These are phyloP conservation scores for Cossypha niveicapilla DNA, from an alignment of 2,797 vertebrate species.

Conservation along the genomic window DNA sequence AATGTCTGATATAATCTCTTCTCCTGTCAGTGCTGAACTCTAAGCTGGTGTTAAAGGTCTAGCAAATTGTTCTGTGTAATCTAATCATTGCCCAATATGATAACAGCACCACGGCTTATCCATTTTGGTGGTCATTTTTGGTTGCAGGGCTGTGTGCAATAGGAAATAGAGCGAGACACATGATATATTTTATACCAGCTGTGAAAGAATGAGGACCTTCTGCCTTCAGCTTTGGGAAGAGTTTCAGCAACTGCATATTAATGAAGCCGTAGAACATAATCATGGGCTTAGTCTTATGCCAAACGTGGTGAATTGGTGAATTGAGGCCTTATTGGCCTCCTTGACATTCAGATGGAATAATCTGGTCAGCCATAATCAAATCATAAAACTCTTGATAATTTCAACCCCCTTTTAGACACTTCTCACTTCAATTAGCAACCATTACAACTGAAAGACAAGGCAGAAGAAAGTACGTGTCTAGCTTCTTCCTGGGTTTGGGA, in stretches of 20 bases:
- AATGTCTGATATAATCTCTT: constrained; percentile 38
- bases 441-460: constrained; percentile 48
- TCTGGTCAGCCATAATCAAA: constrained; percentile 36
- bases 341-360: background rate
- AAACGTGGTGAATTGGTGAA: background rate
- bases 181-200: background rate
- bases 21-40: constrained; percentile 24
- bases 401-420: background rate
- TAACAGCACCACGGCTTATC: background rate
- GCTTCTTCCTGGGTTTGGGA: background rate
- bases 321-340: background rate
- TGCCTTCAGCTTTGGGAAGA: background rate
- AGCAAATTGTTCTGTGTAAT: constrained; percentile 24
- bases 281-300: background rate
- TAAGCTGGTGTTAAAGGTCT: constrained; percentile 35
- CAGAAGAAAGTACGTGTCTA: background rate
- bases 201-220: background rate
- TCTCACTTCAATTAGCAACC: constrained; percentile 58
- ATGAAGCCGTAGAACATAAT: background rate
- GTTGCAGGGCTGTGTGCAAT: background rate
- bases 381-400: constrained; percentile 37
- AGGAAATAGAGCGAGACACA: background rate
- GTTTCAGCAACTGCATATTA: background rate
- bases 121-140: constrained; percentile 15
- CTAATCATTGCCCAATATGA: background rate